A percentile compares a stretch with the other conserved stretches of the same genome.
Conservation (phyloP, 2,113 vertebrate genomes). For the Osmerus mordax region DNA sequence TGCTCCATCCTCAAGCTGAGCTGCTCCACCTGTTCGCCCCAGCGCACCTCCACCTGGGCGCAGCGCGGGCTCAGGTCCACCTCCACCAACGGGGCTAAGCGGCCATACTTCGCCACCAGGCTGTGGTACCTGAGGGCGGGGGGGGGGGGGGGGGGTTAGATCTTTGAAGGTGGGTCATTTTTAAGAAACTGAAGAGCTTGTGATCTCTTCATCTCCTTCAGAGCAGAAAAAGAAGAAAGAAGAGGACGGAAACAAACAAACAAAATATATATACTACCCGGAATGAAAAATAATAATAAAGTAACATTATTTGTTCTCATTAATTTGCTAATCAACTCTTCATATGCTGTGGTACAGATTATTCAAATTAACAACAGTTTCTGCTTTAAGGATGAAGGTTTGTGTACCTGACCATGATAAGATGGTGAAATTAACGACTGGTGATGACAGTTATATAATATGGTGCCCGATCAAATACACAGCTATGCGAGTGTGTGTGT, state of each 20-base stretch:
- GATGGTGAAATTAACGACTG: no score
- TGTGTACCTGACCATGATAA: no score
- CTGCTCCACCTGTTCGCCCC: conserved; percentile 81
- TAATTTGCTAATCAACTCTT: no score
- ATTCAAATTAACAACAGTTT: no score
- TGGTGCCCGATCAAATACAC: no score
- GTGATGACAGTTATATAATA: no score
- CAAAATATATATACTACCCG: no score
- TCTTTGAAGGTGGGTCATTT: background rate
- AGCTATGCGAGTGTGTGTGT: background rate
- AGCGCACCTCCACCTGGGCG: conserved; percentile 86
- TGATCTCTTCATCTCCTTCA: conserved; percentile 8
- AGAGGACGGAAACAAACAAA: background rate
- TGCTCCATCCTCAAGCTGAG: conserved; percentile 88
- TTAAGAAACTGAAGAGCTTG: background rate
- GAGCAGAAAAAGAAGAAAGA: background rate
- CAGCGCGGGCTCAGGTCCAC: conserved; percentile 88
- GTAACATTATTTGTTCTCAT: no score
- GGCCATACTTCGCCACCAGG: conserved; percentile 91
- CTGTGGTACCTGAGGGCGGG: conserved; percentile 79
- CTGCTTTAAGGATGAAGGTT: no score
- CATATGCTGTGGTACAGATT: no score
- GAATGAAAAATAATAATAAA: no score
- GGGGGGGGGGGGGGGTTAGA: background rate
- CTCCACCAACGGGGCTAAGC: conserved; percentile 87